Conservation (phyloP, 2,797 vertebrate species). For the Cryptoblepharus egeriae region DNA sequence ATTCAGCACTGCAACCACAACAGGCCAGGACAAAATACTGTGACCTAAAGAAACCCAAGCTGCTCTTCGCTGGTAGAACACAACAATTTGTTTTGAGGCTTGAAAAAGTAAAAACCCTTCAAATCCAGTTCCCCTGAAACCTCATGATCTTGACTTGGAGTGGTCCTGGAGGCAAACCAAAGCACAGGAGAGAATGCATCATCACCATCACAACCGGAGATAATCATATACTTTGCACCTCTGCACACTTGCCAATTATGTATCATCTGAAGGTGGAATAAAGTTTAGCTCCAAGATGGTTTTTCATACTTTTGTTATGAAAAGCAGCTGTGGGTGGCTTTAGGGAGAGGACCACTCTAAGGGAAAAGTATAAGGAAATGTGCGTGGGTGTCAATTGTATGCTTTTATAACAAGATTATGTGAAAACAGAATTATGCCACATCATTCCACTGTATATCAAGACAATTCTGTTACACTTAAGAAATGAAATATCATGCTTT, state of each 20-base stretch:
- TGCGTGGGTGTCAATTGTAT: no score
- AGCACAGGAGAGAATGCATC: background rate
- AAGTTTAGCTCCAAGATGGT: no score
- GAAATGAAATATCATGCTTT: no score
- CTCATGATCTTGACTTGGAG: background rate
- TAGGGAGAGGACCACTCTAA: background rate
- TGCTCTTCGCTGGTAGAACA: background rate
- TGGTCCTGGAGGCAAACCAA: background rate
- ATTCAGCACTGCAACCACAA: conserved; percentile 38
- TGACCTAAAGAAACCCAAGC: conserved; percentile 37
- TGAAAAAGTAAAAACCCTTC: background rate
- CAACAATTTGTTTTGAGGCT: background rate
- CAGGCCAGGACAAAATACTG: conserved; percentile 20
- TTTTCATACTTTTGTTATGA: background rate
- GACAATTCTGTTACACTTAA: no score
- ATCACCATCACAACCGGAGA: background rate
- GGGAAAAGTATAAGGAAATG: background rate
- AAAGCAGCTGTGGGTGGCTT: background rate
- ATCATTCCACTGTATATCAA: no score
- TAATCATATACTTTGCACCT: background rate
- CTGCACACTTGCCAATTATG: background rate
- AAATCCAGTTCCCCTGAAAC: background rate
- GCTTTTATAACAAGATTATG: no score
- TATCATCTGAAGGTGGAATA: no score
- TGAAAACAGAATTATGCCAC: no score